Evolutionary conservation across 2,797 vertebrate genomes (phyloP).

Genomic region (Antennarius maculatus): DNA sequence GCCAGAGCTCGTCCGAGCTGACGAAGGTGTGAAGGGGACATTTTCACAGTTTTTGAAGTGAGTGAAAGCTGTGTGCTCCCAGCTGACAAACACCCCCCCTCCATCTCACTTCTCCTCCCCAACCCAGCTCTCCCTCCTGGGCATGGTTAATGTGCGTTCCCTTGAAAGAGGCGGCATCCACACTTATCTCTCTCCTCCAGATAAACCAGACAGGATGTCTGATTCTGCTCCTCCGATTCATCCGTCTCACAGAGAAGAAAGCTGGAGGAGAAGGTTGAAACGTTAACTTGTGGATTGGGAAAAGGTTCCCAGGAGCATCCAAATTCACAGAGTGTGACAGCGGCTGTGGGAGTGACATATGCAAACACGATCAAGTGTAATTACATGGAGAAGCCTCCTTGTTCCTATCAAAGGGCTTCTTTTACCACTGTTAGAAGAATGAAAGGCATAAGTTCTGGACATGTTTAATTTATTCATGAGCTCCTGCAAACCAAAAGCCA

Average conservation of each 20-base stretch:
- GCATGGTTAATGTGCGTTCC: constrained; percentile 71
- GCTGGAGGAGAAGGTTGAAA: constrained; percentile 40
- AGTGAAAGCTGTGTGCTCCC: constrained; percentile 71
- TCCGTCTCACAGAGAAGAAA: constrained; percentile 25
- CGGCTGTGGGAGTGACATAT: constrained; percentile 75
- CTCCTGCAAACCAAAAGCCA: constrained; percentile 53
- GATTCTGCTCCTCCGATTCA: constrained; percentile 64
- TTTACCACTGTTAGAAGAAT: constrained; percentile 51
- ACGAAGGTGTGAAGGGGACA: constrained; percentile 61
- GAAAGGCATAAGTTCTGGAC: constrained; percentile 65
- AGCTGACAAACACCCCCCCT: constrained; percentile 55
- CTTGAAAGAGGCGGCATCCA: constrained; percentile 61
- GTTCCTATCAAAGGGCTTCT: constrained; percentile 71
- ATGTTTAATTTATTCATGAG: constrained; percentile 64
- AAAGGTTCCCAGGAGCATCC: constrained; percentile 63
- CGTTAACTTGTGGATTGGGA: constrained; percentile 68
- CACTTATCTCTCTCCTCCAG: constrained; percentile 79
- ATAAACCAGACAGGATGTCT: constrained; percentile 74
- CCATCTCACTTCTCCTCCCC: constrained; percentile 27
- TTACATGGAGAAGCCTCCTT: constrained; percentile 75
- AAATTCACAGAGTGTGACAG: constrained; percentile 63
- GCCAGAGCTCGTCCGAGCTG: constrained; percentile 39
- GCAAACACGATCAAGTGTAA: constrained; percentile 80
- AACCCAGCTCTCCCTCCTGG: constrained; percentile 62
- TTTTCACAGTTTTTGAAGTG: constrained; percentile 75